phyloP scores from a whole-genome alignment of 2,888 invertebrate genomes.

The Caenorhabditis drosophilae region DNA sequence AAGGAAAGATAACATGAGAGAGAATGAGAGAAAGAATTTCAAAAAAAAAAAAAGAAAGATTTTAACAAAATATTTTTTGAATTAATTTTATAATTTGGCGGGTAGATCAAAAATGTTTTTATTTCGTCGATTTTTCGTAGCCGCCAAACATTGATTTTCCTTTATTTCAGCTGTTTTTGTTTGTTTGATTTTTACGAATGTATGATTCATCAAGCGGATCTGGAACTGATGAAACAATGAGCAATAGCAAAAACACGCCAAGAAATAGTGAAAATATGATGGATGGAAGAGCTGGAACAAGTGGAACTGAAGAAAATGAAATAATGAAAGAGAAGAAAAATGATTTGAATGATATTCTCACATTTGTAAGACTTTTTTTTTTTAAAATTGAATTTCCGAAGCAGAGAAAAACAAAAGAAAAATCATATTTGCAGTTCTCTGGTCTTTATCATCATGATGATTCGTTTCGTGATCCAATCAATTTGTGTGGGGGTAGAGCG shows the following conservation, averaged over 20 bases:
- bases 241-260: not conserved
- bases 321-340: no score
- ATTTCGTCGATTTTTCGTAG: no score
- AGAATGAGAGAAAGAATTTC: no score
- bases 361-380: no score
- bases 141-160: no score
- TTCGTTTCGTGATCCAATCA: not conserved
- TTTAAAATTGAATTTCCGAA: no score
- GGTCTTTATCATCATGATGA: not conserved
- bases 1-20: no score
- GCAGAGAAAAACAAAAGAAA: no score
- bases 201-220: not conserved
- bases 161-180: no score
- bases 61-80: not conserved
- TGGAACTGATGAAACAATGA: not conserved
- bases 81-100: conserved; percentile 1
- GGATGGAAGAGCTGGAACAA: conserved; percentile 10
- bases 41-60: not conserved
- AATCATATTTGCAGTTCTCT: conserved; percentile 2
- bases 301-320: no score
- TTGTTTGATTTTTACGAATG: not conserved
- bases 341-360: no score
- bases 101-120: conserved; percentile 4
- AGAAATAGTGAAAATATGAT: conserved; percentile 6
- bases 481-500: conserved; percentile 22